phyloP scores from a whole-genome alignment of 2,888 invertebrate genomes.

The Trachelus iudaicus region DNA sequence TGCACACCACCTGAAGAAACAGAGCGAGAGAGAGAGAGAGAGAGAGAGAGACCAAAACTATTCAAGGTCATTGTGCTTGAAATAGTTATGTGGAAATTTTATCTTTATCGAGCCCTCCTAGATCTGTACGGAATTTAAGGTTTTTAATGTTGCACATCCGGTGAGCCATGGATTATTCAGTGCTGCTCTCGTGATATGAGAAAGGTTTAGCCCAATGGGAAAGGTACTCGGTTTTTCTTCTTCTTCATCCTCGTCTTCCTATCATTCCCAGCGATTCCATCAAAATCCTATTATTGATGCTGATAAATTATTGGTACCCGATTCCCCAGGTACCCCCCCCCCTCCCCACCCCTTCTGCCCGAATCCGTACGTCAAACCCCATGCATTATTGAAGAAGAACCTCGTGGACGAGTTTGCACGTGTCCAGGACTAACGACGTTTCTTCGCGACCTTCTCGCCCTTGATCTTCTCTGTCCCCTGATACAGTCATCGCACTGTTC shows the following conservation, averaged over 20 bases:
- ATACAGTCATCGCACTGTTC: no score
- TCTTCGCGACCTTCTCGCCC: background rate
- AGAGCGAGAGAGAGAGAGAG: background rate
- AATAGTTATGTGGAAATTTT: no score
- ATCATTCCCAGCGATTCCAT: background rate
- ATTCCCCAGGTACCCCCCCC: background rate
- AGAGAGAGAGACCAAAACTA: background rate
- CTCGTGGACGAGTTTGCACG: background rate
- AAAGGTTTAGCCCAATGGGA: no score
- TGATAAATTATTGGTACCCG: slow-evolving; percentile 2
- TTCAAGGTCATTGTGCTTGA: no score
- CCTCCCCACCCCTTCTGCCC: background rate
- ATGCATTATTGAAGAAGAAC: slow-evolving; percentile 1
- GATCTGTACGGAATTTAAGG: no score
- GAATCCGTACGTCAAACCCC: slow-evolving; percentile 2
- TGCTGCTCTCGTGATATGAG: no score
- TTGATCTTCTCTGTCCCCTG: no score
- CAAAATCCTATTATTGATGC: background rate
- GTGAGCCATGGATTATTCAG: no score
- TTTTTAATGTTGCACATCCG: no score
- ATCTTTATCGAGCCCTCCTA: no score
- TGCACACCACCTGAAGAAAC: no score
- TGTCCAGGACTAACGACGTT: background rate
- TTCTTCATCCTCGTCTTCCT: background rate
- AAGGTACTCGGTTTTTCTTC: background rate